Conservation (phyloP, 2,797 vertebrate genomes). For the Florisuga fusca region DNA sequence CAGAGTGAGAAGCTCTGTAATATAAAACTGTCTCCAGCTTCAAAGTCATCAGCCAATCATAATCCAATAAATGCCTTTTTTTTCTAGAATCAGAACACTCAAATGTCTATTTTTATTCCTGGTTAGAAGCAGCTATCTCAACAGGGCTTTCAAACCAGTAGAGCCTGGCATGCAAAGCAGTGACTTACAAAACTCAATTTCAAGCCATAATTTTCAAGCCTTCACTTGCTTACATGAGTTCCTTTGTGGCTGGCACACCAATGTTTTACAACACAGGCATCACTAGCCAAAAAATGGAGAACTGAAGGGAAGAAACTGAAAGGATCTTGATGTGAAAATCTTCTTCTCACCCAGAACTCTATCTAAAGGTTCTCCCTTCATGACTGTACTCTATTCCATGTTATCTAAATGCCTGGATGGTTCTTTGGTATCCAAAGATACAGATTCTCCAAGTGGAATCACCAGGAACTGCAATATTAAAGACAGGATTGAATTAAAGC, state of each 20-base stretch:
- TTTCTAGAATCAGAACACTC: constrained; percentile 24
- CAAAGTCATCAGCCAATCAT: constrained; percentile 42
- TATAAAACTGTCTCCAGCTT: constrained; percentile 50
- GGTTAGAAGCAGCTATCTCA: constrained; percentile 40
- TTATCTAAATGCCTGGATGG: neutral
- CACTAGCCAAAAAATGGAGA: constrained; percentile 53
- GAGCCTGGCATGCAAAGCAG: constrained; percentile 7
- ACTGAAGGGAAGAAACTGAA: constrained; percentile 27
- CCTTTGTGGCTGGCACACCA: neutral
- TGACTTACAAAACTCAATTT: constrained; percentile 9
- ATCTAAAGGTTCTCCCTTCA: neutral
- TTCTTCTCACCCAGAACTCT: constrained; percentile 46
- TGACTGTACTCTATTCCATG: neutral
- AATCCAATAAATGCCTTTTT: constrained; percentile 32
- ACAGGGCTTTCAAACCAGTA: constrained; percentile 31
- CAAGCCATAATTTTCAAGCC: constrained; percentile 14
- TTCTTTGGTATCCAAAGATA: neutral
- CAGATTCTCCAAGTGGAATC: neutral
- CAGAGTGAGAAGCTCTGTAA: constrained; percentile 29
- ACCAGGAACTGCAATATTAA: neutral
- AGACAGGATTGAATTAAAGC: neutral
- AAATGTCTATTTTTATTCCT: constrained; percentile 50
- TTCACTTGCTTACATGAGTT: neutral
- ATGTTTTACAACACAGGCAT: constrained; percentile 6
- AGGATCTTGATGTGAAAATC: constrained; percentile 44